Conservation (phyloP, 2,113 vertebrate species). For the Donacobius atricapilla region DNA sequence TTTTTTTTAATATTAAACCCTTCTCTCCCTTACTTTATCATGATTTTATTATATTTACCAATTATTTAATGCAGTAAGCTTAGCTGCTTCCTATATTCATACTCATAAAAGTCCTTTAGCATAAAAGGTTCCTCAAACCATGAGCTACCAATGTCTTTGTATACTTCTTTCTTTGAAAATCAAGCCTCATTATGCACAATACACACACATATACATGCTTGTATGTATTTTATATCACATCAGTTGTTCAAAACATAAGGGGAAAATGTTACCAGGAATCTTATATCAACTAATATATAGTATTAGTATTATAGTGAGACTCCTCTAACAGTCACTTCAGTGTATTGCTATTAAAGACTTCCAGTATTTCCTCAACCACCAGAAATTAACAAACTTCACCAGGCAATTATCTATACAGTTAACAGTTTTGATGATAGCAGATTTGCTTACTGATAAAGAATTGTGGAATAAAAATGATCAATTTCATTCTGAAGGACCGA, state of each 20-base stretch:
- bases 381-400: background rate
- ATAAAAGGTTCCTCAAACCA: background rate
- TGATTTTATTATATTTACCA: background rate
- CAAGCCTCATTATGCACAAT: background rate
- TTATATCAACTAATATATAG: background rate
- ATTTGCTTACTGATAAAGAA: background rate
- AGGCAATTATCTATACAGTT: background rate
- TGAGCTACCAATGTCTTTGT: background rate
- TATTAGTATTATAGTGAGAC: rapidly evolving
- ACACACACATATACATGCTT: rapidly evolving
- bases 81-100: background rate
- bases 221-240: background rate
- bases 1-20: background rate
- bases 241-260: background rate
- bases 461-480: background rate
- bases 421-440: background rate
- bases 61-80: background rate
- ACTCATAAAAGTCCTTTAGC: background rate
- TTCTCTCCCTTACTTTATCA: background rate
- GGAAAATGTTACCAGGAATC: background rate
- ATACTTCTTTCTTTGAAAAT: background rate
- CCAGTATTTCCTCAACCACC: background rate
- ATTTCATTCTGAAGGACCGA: background rate
- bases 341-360: background rate
- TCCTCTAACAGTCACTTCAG: background rate